Base-by-base conservation (phyloP, 2,888 invertebrate species). In the Andrena praecox region DNA sequence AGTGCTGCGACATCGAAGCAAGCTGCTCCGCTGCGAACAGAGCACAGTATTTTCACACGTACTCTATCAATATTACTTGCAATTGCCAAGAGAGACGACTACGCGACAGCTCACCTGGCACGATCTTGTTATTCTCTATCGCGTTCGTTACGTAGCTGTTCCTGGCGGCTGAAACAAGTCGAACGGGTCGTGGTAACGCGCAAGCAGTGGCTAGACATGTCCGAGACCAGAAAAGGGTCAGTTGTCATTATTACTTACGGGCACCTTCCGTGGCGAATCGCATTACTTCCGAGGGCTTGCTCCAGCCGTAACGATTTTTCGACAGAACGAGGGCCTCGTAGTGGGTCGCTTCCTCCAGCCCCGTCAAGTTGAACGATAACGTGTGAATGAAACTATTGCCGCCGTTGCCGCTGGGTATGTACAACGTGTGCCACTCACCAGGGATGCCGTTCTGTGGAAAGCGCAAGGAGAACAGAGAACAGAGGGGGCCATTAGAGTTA, bases 231-330 rank as follows among this genome's bases (percentile, higher is more conserved):
- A n/a, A 60, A 48, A 8, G 10, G 48, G 20, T 62, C 33, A 74
- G 48, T 70, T 56, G 31, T 80, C 52, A 77, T 68, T 56, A 77
- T 78, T 77, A 90, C 93, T 92, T 95, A 97, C 97, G 95, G 94
- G 96, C 96, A 33, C 97, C 96, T 69, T 96, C 96, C 0, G 98
- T 98, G 16, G 97, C 96, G 91, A 98, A 98, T 91, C 96, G 96
- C 75, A 97, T 94, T 67, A 97, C 95, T 2, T 96, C 95, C 12
- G 97, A 97, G 0, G 96, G 96, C 87, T 96, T 96, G 87, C 97
- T 97, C 97, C 97, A 97, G n/a, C 98, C 98, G 90, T 96, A 97
- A 90, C 96, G 95, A 93, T 98, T 98, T 92, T 97, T 96, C 0
- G 97, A 97, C n/a, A 96, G 95, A 1, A 98, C 95, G 0, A 96